Evolutionary conservation across 2,888 invertebrate species (phyloP), one percentile per base, ranked within the genome.

Genomic region (Drosophila setosimentum): DNA sequence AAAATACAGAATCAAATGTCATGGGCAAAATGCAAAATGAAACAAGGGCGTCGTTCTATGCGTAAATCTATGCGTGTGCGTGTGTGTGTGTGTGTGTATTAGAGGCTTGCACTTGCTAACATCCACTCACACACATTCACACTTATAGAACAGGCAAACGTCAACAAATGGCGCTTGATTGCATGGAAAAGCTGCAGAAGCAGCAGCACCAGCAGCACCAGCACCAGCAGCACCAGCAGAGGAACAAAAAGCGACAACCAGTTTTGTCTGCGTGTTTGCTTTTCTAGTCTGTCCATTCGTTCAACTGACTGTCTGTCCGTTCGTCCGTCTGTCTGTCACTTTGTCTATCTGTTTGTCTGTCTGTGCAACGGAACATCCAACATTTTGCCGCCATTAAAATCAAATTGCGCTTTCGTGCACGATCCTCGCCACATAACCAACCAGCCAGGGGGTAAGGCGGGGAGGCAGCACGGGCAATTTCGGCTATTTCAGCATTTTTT

Each of bases 331-430:
- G 33, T 51, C 51, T 33, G 53, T 57, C 48, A 40, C 10, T 42
- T 35, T 51, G 40, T 45, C 54, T 11, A 42, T 66, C 37, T 64
- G 33, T 29, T 33, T 30, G 60, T 37, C 55, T 65, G 53, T 21
- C 76, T 74, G 80, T 76, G 85, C 80, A 75, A 72, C 73, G 76
- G 74, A 73, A 82, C 83, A 83, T 82, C 73, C 85, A 89, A 77
- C 87, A 82, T 87, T 87, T 87, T 89, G 86, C 82, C 87, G 84
- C 89, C 90, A 89, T 87, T 90, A 85, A 84, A 90, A 87, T 84
- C 84, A 89, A 88, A 88, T 88, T 90, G 90, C 84, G 82, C 90
- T 85, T 86, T 88, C 88, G 80, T 88, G 82, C 82, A 72, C 71
- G 61, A 58, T 64, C 64, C 78, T 42, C 51, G 70, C 29, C 40